Evolutionary conservation across 2,797 vertebrate species (phyloP).

Genomic region (Acipenser transmontanus): DNA sequence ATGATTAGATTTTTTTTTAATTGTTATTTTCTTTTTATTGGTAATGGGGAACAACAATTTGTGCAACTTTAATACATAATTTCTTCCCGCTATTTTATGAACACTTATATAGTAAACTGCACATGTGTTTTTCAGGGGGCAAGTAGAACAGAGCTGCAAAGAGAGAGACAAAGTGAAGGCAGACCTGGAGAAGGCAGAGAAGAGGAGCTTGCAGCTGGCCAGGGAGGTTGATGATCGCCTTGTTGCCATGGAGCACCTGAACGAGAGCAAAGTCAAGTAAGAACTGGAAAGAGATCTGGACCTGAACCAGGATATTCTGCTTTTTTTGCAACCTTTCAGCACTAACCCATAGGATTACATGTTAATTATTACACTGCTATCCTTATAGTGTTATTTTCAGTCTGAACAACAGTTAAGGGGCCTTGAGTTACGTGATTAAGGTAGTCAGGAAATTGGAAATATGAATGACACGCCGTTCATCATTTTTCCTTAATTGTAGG

Average conservation of each 20-base stretch:
- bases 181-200: constrained; percentile 67
- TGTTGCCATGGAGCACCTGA: constrained; percentile 60
- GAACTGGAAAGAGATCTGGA: constrained; percentile 14
- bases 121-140: constrained; percentile 42
- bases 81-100: background rate
- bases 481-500: constrained; percentile 44
- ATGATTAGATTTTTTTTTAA: too few relatives aligned
- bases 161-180: constrained; percentile 72
- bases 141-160: constrained; percentile 60
- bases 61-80: background rate
- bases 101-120: too few relatives aligned
- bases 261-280: constrained; percentile 76
- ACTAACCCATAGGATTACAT: too few relatives aligned
- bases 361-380: too few relatives aligned
- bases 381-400: too few relatives aligned
- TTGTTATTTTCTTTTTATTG: background rate
- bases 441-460: too few relatives aligned
- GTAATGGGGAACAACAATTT: background rate
- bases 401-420: too few relatives aligned
- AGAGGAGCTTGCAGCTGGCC: constrained; percentile 72
- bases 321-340: too few relatives aligned
- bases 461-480: too few relatives aligned
- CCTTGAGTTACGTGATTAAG: too few relatives aligned
- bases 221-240: constrained; percentile 74
- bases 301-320: too few relatives aligned